Conservation (phyloP, 2,888 invertebrate species). For the Linhomoeus sp. region DNA sequence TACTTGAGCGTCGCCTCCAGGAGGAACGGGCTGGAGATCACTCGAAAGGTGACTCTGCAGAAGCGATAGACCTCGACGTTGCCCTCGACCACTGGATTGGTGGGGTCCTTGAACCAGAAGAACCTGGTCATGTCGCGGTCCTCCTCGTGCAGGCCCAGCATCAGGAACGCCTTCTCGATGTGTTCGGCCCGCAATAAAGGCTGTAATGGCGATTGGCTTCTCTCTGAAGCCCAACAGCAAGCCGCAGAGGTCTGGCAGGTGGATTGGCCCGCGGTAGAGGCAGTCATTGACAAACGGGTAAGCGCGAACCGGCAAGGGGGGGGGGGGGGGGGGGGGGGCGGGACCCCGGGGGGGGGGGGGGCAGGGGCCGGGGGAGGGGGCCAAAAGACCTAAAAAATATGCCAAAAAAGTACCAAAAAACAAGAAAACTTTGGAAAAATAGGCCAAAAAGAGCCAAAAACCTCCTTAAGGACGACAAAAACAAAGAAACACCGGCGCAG, state of each 20-base stretch:
- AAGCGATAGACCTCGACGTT: constrained; percentile 8
- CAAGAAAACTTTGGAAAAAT: no score
- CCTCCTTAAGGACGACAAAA: no score
- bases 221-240: constrained; percentile 6
- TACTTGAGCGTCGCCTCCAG: constrained; percentile 2
- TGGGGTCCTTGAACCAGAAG: constrained; percentile 7
- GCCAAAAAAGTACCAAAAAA: no score
- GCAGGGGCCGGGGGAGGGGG: no score
- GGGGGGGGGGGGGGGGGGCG: neutral
- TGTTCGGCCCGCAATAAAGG: constrained; percentile 3
- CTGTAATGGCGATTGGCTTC: neutral
- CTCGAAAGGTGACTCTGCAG: constrained; percentile 8
- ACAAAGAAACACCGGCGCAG: no score
- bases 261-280: constrained; percentile 7
- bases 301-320: neutral
- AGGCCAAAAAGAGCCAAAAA: no score
- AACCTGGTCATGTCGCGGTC: constrained; percentile 9
- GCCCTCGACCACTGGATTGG: neutral
- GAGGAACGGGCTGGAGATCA: constrained; percentile 3
- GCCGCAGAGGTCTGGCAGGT: constrained; percentile 6
- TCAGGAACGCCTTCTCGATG: constrained; percentile 9
- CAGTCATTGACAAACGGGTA: constrained; percentile 8
- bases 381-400: no score
- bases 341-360: no score
- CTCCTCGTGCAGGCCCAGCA: constrained; percentile 1